These are phyloP conservation scores for Hyaena hyaena DNA, from an alignment of 2,113 vertebrate species.

Conservation along the genomic window DNA sequence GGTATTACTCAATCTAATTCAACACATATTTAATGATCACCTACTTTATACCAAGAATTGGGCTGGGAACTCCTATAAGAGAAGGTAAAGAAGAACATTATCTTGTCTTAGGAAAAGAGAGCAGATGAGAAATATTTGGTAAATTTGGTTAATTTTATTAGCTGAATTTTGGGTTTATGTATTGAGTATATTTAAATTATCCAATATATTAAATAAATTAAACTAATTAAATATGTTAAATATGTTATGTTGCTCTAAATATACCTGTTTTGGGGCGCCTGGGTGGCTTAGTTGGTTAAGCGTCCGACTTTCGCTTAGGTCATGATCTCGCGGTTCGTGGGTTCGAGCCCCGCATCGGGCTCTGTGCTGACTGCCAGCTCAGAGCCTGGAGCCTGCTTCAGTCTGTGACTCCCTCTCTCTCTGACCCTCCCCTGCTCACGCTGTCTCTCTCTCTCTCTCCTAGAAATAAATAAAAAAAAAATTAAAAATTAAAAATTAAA, in stretches of 20 bases:
- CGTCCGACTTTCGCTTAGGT: no score
- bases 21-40: background rate
- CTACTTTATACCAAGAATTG: constrained; percentile 1
- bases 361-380: no score
- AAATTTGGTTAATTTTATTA: constrained; percentile 27
- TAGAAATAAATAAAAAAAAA: no score
- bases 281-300: no score
- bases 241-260: background rate
- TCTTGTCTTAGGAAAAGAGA: constrained; percentile 6
- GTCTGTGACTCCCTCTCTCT: no score
- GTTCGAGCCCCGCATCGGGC: no score
- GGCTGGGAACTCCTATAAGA: background rate
- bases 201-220: background rate
- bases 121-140: background rate
- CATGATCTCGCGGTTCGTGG: no score
- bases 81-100: background rate
- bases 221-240: background rate
- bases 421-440: no score
- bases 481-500: no score
- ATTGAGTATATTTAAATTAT: background rate
- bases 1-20: background rate
- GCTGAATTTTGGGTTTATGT: background rate
- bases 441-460: no score
- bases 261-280: background rate
- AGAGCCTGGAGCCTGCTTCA: no score